Conservation (phyloP, 2,797 vertebrate species). For the Oceanodroma leucorhoa region DNA sequence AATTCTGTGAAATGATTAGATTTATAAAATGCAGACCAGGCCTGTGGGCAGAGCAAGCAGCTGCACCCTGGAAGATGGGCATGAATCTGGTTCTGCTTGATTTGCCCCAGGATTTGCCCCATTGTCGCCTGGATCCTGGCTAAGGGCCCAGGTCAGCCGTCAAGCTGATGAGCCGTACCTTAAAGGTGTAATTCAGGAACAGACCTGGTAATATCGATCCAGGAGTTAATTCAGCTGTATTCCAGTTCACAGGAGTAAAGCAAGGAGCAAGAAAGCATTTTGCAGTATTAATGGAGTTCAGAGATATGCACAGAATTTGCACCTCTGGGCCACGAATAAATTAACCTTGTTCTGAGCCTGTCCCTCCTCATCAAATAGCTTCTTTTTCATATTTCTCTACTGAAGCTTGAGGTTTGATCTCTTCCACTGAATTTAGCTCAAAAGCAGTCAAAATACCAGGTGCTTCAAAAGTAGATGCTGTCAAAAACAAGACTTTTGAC, state of each 20-base stretch:
- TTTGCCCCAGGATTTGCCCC: neutral
- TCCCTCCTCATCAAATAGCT: neutral
- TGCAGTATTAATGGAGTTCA: neutral
- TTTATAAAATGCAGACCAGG: neutral
- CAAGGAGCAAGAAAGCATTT: neutral
- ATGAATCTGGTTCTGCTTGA: neutral
- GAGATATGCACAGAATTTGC: neutral
- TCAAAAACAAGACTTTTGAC: neutral
- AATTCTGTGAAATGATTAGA: neutral
- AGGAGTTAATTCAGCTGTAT: neutral
- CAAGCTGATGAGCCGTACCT: neutral
- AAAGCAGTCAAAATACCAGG: neutral
- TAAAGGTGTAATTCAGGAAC: neutral
- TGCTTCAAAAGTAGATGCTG: neutral
- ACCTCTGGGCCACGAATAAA: neutral
- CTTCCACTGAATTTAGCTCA: neutral
- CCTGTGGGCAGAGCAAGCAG: neutral
- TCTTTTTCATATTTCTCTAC: neutral
- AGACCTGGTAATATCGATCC: neutral
- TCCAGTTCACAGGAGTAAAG: neutral
- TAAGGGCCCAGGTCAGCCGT: neutral
- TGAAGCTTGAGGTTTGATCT: neutral
- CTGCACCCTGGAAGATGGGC: fast-evolving
- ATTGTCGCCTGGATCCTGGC: neutral
- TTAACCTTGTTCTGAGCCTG: neutral